Conservation (phyloP, 2,888 invertebrate genomes). For the Scaptomyza tumidula region DNA sequence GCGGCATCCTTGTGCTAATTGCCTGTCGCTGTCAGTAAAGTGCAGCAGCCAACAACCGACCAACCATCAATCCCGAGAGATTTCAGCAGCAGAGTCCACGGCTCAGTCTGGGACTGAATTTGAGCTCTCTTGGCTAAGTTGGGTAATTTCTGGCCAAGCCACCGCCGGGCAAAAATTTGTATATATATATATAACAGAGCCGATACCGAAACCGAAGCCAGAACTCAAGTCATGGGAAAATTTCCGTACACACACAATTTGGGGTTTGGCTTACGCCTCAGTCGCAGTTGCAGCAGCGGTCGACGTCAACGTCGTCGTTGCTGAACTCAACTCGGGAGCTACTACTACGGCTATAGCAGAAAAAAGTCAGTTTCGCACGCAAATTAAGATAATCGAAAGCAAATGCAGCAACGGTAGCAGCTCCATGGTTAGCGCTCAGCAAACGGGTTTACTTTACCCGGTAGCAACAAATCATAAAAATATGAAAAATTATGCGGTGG, state of each 20-base stretch:
- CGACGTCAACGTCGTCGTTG: constrained; percentile 1
- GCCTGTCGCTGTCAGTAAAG: constrained; percentile 58
- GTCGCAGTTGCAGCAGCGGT: constrained; percentile 18
- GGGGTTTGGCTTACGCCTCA: constrained; percentile 76
- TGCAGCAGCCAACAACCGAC: constrained; percentile 51
- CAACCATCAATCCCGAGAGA: constrained; percentile 72
- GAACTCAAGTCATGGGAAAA: constrained; percentile 76
- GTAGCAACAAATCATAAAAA: constrained; percentile 81
- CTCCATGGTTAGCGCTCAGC: constrained; percentile 71
- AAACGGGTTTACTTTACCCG: constrained; percentile 78
- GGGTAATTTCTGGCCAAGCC: constrained; percentile 76
- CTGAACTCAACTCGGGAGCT: constrained; percentile 17
- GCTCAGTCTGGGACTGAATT: constrained; percentile 38
- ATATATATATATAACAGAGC: constrained; percentile 41
- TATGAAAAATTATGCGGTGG: constrained; percentile 77
- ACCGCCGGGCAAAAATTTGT: constrained; percentile 69
- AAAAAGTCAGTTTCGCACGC: constrained; percentile 83
- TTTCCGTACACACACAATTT: constrained; percentile 79
- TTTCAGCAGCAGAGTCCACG: constrained; percentile 19
- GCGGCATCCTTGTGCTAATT: constrained; percentile 80
- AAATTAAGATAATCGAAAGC: constrained; percentile 84
- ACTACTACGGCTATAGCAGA: constrained; percentile 29
- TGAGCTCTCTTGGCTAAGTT: constrained; percentile 57
- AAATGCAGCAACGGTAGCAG: constrained; percentile 73
- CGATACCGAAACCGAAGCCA: constrained; percentile 35